These are phyloP conservation scores for Lutraria rhynchaena DNA, from an alignment of 1,140 invertebrate genomes.

Conservation along the genomic window DNA sequence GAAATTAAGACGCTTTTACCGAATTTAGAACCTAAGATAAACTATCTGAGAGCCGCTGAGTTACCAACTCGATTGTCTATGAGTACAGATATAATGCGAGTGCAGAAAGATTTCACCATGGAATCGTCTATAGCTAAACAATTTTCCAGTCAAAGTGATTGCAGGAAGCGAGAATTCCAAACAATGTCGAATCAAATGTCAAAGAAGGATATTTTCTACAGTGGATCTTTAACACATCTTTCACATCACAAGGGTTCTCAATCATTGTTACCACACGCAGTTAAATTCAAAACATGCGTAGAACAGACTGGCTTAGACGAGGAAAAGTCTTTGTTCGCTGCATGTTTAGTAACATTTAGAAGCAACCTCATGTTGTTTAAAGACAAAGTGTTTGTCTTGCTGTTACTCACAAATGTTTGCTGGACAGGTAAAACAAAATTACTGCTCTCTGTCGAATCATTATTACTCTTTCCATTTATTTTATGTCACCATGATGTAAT, in stretches of 20 bases:
- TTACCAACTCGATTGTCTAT: constrained; percentile 5
- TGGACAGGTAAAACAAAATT: constrained; percentile 70
- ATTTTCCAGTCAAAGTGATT: constrained; percentile 30
- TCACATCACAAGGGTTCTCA: constrained; percentile 31
- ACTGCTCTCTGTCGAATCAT: no score
- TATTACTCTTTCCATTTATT: no score
- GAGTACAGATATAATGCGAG: constrained; percentile 25
- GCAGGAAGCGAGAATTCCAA: neutral
- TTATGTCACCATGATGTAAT: no score
- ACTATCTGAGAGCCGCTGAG: neutral
- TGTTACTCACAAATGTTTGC: constrained; percentile 56
- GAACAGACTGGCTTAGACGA: neutral
- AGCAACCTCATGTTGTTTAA: constrained; percentile 55
- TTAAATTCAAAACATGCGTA: neutral
- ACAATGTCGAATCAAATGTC: constrained; percentile 58
- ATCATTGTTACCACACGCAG: neutral
- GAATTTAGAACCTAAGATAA: neutral
- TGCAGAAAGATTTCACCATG: neutral
- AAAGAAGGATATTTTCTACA: constrained; percentile 74
- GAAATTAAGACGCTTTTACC: constrained; percentile 11
- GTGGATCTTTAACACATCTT: constrained; percentile 69
- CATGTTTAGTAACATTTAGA: neutral
- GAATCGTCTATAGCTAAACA: neutral
- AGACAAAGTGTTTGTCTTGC: constrained; percentile 55
- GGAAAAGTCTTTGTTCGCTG: neutral